Evolutionary conservation across 1,140 invertebrate species (phyloP).

Genomic region (Elymnias hypermnestra): DNA sequence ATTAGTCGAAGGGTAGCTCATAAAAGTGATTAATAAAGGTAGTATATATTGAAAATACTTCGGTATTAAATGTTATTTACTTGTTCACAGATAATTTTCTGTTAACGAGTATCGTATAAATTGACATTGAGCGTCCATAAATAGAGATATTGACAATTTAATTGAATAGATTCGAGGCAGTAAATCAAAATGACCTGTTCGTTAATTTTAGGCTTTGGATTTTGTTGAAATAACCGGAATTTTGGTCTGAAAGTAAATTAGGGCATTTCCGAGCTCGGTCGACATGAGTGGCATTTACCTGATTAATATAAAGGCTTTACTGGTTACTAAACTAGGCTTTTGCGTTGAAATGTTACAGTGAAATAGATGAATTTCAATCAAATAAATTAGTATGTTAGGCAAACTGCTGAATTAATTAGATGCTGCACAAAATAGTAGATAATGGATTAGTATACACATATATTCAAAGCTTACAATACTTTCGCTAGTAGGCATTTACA

Average conservation of each 20-base stretch:
- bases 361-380: neutral
- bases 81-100: constrained; percentile 2
- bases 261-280: constrained; percentile 36
- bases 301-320: constrained; percentile 24
- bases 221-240: constrained; percentile 48
- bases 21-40: too few relatives aligned
- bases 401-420: too few relatives aligned
- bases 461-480: too few relatives aligned
- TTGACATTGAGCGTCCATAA: constrained; percentile 12
- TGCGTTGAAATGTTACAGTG: neutral
- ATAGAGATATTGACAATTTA: constrained; percentile 14
- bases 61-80: too few relatives aligned
- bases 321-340: constrained; percentile 14
- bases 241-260: constrained; percentile 55
- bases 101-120: constrained; percentile 16
- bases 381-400: too few relatives aligned
- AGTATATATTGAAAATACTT: too few relatives aligned
- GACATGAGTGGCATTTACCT: constrained; percentile 23
- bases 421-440: too few relatives aligned
- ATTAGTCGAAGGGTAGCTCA: too few relatives aligned
- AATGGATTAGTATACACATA: too few relatives aligned
- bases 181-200: constrained; percentile 45
- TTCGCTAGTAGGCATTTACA: too few relatives aligned
- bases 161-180: constrained; percentile 39
- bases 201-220: constrained; percentile 42